A percentile compares a stretch with the other conserved stretches of the same genome.
phyloP scores from a whole-genome alignment of 2,888 invertebrate species.

The Ypsolopha sequella region DNA sequence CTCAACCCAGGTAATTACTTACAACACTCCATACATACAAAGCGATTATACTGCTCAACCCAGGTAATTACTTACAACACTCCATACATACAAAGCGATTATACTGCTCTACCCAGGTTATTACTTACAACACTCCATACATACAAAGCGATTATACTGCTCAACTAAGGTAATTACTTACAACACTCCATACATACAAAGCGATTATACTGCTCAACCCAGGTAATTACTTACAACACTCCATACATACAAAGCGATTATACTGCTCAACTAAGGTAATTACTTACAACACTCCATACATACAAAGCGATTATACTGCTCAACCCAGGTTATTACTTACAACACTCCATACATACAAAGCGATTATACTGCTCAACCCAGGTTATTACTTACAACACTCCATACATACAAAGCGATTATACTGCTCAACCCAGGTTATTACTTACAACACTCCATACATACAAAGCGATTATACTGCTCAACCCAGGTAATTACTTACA shows the following conservation, averaged over 20 bases:
- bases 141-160: conserved; percentile 93
- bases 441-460: background rate
- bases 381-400: conserved; percentile 56
- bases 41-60: conserved; percentile 96
- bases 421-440: conserved; percentile 91
- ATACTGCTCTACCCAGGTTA: conserved; percentile 95
- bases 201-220: conserved; percentile 97
- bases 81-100: conserved; percentile 88
- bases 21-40: conserved; percentile 57
- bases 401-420: conserved; percentile 94
- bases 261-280: conserved; percentile 93
- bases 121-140: background rate
- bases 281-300: background rate
- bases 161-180: conserved; percentile 84
- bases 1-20: conserved; percentile 88
- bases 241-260: conserved; percentile 91
- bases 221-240: conserved; percentile 55
- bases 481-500: conserved; percentile 81
- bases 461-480: conserved; percentile 93
- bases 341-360: conserved; percentile 71
- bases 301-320: conserved; percentile 94
- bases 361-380: conserved; percentile 96
- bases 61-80: conserved; percentile 68
- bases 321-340: conserved; percentile 82
- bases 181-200: conserved; percentile 60